phyloP scores from a whole-genome alignment of 2,888 invertebrate species.

The Azorinus chamasolen region DNA sequence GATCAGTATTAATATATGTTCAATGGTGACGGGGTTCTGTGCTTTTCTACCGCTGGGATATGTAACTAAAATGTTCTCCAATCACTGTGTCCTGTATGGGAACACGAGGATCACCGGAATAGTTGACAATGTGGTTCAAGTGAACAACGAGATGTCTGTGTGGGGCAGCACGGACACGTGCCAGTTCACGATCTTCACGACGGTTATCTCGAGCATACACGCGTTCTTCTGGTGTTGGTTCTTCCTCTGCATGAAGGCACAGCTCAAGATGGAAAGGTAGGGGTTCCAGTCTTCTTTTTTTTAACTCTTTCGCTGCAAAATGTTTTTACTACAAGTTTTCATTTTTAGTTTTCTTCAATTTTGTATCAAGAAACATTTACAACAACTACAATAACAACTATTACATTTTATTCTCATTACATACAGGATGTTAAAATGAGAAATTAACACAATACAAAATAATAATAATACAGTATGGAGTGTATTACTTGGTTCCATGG shows the following conservation, averaged over 20 bases:
- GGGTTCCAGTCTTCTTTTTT: too few relatives aligned
- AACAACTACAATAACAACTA: too few relatives aligned
- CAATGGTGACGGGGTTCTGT: constrained; percentile 46
- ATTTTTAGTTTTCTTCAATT: too few relatives aligned
- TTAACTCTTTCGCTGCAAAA: too few relatives aligned
- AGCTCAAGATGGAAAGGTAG: constrained; percentile 49
- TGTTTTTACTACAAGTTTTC: too few relatives aligned
- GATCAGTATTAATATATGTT: constrained; percentile 23
- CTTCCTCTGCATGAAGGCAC: constrained; percentile 36
- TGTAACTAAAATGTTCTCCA: constrained; percentile 36
- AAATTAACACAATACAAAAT: too few relatives aligned
- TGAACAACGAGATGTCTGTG: neutral
- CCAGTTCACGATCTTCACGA: constrained; percentile 36
- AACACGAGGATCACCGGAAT: constrained; percentile 12
- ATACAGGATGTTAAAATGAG: too few relatives aligned
- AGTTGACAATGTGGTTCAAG: constrained; percentile 19
- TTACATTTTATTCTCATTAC: too few relatives aligned
- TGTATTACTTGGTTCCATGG: too few relatives aligned
- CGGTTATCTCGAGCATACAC: constrained; percentile 45
- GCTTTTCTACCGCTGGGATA: constrained; percentile 50
- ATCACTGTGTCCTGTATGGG: constrained; percentile 52
- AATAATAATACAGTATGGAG: too few relatives aligned
- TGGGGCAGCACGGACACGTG: constrained; percentile 36
- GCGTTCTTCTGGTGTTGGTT: constrained; percentile 66
- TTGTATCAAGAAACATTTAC: too few relatives aligned